phyloP scores from a whole-genome alignment of 2,888 invertebrate species.

The Oxystoma pomonae region DNA sequence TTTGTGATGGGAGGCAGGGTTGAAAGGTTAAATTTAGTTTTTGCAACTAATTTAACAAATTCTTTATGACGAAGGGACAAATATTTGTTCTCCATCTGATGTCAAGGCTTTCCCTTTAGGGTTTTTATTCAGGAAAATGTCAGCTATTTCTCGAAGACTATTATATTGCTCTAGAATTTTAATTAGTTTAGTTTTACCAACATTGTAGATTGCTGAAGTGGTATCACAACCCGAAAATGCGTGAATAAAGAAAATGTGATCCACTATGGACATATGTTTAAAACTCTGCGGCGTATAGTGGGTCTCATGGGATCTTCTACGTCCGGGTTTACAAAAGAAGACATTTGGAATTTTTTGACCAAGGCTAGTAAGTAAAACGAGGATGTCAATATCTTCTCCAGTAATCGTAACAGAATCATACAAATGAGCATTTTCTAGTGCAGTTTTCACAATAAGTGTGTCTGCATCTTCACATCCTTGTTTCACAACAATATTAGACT shows the following conservation, averaged over 20 bases:
- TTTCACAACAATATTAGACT: not conserved
- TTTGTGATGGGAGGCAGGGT: not conserved
- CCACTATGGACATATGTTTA: not conserved
- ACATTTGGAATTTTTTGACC: not conserved
- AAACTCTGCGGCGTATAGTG: not conserved
- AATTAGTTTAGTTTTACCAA: not conserved
- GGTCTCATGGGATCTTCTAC: too few species aligned
- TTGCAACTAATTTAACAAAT: too few species aligned
- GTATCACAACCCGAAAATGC: not conserved
- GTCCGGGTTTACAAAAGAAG: not conserved
- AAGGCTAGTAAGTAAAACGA: not conserved
- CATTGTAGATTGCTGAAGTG: not conserved
- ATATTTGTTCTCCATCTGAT: too few species aligned
- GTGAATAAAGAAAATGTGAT: not conserved
- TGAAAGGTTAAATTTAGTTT: not conserved
- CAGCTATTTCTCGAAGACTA: too few species aligned
- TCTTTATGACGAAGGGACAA: too few species aligned
- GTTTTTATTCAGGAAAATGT: too few species aligned
- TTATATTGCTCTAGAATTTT: not conserved
- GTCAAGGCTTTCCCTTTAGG: too few species aligned
- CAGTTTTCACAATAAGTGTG: not conserved
- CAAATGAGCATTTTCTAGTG: not conserved
- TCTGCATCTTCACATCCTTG: not conserved
- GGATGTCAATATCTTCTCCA: not conserved
- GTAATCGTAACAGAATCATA: not conserved